Base-by-base conservation (phyloP, 2,888 invertebrate species). In the Phalera bucephala region DNA sequence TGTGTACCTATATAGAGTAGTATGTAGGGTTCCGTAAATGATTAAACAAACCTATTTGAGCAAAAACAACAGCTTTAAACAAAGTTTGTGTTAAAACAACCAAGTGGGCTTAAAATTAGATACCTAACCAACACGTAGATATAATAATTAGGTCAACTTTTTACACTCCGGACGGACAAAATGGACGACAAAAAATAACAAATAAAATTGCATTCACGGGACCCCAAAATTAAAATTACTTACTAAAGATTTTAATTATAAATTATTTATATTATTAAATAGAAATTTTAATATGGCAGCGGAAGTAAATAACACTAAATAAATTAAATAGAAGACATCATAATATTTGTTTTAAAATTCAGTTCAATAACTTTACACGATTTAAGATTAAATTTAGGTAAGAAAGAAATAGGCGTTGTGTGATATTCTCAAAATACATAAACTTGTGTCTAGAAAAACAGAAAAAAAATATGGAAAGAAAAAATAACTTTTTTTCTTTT, bases 281-380 rank as follows among this genome's bases (percentile, higher is more conserved):
- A 23, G 2, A 36, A 32, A 17, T 23, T 9, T 40, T 35, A 33
- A 34, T 59, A 72, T 72, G 72, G 74, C 72, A 75, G 69, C 72
- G 51, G 66, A 67, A 60, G 61, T 72, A 71, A 68, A 54, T 56
- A 70, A n/a, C n/a, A n/a, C n/a, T 68, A 64, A 71, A 64, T 58
- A 57, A 68, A 67, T 68, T 56, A 72, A 63, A 50, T 60, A 11
- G 63, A 73, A 77, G 69, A 75, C 72, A 59, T 66, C 50, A n/a
- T n/a, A n/a, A n/a, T n/a, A n/a, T n/a, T n/a, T n/a, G n/a, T n/a
- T n/a, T n/a, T n/a, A n/a, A 64, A 59, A 70, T 57, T 71, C 72
- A 68, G 72, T 72, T 74, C 71, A 66, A 65, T 66, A 63, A 65
- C 55, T 54, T 59, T 60, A 64, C 50, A n/a, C n/a, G n/a, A n/a